phyloP scores from a whole-genome alignment of 2,888 invertebrate genomes.

The Drosophila fulvimacula region DNA sequence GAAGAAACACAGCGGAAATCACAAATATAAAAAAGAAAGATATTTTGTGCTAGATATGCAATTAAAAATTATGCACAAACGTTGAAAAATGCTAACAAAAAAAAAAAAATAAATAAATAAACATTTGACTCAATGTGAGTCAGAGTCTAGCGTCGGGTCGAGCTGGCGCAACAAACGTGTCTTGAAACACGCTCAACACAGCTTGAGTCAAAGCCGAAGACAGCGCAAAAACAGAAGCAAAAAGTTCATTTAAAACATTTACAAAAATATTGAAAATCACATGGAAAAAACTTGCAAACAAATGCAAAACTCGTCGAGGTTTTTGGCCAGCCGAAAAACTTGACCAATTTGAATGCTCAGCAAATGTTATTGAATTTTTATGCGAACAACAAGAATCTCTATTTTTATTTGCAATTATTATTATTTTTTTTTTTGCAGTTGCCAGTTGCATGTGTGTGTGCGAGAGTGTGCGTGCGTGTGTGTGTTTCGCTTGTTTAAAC shows the following conservation, averaged over 20 bases:
- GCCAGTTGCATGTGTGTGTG: slow-evolving; percentile 9
- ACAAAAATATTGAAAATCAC: slow-evolving; percentile 45
- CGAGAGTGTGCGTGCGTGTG: slow-evolving; percentile 15
- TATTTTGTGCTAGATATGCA: slow-evolving; percentile 48
- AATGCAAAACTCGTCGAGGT: slow-evolving; percentile 59
- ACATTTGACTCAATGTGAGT: slow-evolving; percentile 18
- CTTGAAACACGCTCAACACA: neutral
- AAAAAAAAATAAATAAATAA: neutral
- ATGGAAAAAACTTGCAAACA: slow-evolving; percentile 19
- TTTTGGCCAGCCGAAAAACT: slow-evolving; percentile 3
- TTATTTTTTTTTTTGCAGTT: too few species aligned
- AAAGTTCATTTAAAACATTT: slow-evolving; percentile 14
- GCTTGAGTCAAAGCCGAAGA: neutral
- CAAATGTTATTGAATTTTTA: slow-evolving; percentile 77
- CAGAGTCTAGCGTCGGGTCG: neutral
- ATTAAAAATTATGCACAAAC: slow-evolving; percentile 43
- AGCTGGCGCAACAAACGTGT: slow-evolving; percentile 36
- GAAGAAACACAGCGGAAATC: slow-evolving; percentile 11
- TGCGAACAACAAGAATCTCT: slow-evolving; percentile 8
- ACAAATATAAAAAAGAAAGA: slow-evolving; percentile 12
- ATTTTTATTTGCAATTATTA: slow-evolving; percentile 26
- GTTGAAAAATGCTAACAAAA: slow-evolving; percentile 22
- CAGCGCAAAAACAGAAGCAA: neutral
- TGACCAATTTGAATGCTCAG: slow-evolving; percentile 37
- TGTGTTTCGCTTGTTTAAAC: slow-evolving; percentile 67